phyloP scores from a whole-genome alignment of 2,113 vertebrate species.

The Fulmarus glacialis region DNA sequence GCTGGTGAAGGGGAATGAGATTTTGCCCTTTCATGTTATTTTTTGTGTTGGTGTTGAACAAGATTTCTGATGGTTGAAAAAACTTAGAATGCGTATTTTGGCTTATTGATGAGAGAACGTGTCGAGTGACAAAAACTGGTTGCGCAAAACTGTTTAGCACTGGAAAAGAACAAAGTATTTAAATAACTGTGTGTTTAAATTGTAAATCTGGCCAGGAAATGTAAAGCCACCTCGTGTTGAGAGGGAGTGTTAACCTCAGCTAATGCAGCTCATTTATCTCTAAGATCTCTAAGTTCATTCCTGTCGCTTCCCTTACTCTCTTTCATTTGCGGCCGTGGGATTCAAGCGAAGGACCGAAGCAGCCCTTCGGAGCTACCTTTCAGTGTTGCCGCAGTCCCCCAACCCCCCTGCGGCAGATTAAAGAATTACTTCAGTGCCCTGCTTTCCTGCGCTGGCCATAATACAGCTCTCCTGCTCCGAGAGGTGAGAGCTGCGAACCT shows the following conservation, averaged over 20 bases:
- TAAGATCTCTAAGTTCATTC: not conserved
- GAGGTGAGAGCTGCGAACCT: not conserved
- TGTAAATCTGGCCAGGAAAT: not conserved
- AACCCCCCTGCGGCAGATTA: not conserved
- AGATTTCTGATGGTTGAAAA: not conserved
- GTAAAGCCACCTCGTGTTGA: not conserved
- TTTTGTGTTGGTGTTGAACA: not conserved
- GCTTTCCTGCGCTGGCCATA: accelerated
- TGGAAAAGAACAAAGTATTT: not conserved
- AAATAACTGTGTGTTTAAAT: not conserved
- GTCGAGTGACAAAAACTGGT: not conserved
- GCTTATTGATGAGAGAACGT: not conserved
- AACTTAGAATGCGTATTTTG: not conserved
- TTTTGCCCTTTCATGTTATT: not conserved
- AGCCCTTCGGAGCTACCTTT: accelerated
- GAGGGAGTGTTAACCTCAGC: not conserved
- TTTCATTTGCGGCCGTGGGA: not conserved
- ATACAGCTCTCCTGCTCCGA: not conserved
- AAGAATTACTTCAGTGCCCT: not conserved
- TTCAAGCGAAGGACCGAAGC: not conserved
- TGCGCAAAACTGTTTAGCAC: not conserved
- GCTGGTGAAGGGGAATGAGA: not conserved
- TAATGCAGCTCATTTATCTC: not conserved
- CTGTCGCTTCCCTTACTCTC: not conserved
- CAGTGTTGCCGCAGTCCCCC: accelerated